These are phyloP conservation scores for Eretmochelys imbricata DNA, from an alignment of 2,113 vertebrate genomes.

Conservation along the genomic window DNA sequence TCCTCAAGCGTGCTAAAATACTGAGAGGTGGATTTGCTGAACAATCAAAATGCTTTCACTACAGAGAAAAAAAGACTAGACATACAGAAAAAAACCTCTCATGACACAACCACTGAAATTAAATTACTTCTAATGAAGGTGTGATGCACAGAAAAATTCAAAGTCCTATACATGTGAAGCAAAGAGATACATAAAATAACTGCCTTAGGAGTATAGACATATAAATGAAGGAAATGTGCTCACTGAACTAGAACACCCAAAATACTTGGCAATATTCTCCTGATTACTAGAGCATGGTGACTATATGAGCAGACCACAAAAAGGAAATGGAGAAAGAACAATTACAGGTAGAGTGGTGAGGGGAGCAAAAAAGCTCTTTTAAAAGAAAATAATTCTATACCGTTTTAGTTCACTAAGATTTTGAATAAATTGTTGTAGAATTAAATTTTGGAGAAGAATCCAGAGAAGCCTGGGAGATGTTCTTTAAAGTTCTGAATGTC, in stretches of 20 bases:
- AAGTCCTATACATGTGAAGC: neutral
- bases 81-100: neutral
- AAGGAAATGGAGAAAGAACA: neutral
- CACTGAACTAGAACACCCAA: neutral
- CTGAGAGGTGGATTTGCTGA: neutral
- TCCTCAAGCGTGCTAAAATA: neutral
- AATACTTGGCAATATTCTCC: neutral
- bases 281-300: neutral
- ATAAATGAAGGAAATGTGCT: neutral
- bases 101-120: neutral
- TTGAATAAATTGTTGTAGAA: neutral
- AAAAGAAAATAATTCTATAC: neutral
- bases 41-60: neutral
- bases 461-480: neutral
- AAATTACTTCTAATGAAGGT: slow-evolving; percentile 2
- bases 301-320: neutral
- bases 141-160: neutral
- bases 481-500: neutral
- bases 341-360: neutral
- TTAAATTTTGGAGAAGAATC: neutral
- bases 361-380: neutral
- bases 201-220: neutral
- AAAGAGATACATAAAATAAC: neutral
- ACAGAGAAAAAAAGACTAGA: neutral
- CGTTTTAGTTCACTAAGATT: neutral